Evolutionary conservation across 2,888 invertebrate species (phyloP), one percentile per base, ranked within the genome.

Genomic region (Orthosia gracilis): DNA sequence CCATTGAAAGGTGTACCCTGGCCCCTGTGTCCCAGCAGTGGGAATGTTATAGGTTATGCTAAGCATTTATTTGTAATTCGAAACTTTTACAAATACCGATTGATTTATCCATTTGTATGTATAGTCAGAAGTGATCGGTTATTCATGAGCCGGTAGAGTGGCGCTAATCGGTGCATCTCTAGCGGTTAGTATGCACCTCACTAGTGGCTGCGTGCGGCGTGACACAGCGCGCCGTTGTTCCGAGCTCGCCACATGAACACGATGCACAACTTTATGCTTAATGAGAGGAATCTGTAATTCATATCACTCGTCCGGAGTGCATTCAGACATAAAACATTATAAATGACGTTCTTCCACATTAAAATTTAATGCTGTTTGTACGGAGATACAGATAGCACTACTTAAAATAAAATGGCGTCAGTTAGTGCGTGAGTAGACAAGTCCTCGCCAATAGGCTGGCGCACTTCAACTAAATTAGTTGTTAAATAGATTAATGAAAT

Each of bases 271-370:
- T 76, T 73, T 61, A 78, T 77, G 69, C 85, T 62, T 61, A 84
- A 79, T 76, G 72, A 84, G 64, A 54, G 49, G 63, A 61, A 83
- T 82, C 84, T 84, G 84, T 65, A 80, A 80, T 76, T 84, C 62
- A 68, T 82, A 76, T 76, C 70, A 71, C 68, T 63, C 57, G 40
- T 49, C 55, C 70, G 69, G 47, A 84, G 81, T 82, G 71, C 81
- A 66, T 66, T 71, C 62, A 26, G 21, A 69, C 71, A 76, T 80
- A 62, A 68, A 80, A 54, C 64, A 55, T 65, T 47, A 59, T 69
- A 83, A 79, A 79, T 40, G 68, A 73, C 40, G 62, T 73, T 69
- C 72, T 78, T 40, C 59, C n/a, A 57, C 62, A 50, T 74, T 23
- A 9, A 47, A 18, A 50, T 74, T 23, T 4, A 47, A 18, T 58